Evolutionary conservation across 2,888 invertebrate species (phyloP), one percentile per base, ranked within the genome.

Genomic region (Tanypteryx hageni): DNA sequence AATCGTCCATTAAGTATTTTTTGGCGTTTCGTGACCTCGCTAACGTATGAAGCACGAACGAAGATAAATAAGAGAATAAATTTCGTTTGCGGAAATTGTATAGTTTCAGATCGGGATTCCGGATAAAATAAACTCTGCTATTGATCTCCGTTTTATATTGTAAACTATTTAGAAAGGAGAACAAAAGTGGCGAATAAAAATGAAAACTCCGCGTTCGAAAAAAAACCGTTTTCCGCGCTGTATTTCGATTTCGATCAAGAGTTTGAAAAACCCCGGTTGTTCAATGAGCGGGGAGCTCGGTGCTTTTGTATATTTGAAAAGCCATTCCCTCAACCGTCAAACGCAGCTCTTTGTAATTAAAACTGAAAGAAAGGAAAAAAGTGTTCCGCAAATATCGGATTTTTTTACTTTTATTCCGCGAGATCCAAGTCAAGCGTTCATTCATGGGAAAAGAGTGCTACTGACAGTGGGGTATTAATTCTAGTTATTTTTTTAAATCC

Each of bases 401-500:
- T 89, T 89, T 89, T 3, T 3, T 3, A 44, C 5, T 44, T 64
- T 89, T 61, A 68, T 61, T 61, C 31, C 89, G 64, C 89, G 89
- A 44, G 64, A 68, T 68, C 16, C 89, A 68, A 68, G 64, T 68
- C 89, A 68, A 89, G 89, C 64, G 64, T 68, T 64, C 89, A 89
- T 89, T 89, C 89, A 89, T 89, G 64, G 64, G 89, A 89, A 89
- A 68, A 64, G 44, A 44, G 61, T 89, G 89, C 61, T n/a, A n/a
- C 89, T 89, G 89, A 89, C 89, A 89, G 64, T 68, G 61, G 89
- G 89, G 64, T 89, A 89, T 89, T 89, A 89, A 64, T 89, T 89
- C 68, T 68, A 61, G 76, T 76, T 27, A 76, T 76, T 76, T 76
- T 76, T 27, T 13, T 76, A 64, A 56, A 61, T 56, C 18, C n/a